These are phyloP conservation scores for Medauroidea extradentata DNA, from an alignment of 1,140 invertebrate species.

Conservation along the genomic window DNA sequence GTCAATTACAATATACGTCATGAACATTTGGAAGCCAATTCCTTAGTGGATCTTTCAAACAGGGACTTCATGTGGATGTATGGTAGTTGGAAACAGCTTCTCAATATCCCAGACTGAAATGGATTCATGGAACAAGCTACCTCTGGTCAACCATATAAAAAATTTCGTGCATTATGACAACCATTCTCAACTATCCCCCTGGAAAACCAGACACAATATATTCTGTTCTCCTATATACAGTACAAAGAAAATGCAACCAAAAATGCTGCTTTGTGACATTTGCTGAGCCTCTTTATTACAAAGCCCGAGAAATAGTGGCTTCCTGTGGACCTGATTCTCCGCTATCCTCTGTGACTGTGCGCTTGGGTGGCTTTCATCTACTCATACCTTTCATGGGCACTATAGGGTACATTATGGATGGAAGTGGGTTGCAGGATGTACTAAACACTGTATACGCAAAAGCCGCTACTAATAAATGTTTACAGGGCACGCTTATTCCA, in stretches of 20 bases:
- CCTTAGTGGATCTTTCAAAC: no score
- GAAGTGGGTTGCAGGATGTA: constrained; percentile 38
- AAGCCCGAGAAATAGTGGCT: constrained; percentile 42
- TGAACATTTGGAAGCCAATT: no score
- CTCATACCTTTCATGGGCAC: constrained; percentile 40
- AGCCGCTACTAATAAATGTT: constrained; percentile 37
- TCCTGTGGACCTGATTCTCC: neutral
- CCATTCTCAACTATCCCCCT: constrained; percentile 21
- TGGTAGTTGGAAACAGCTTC: constrained; percentile 19
- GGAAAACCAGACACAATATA: constrained; percentile 19
- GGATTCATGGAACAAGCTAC: constrained; percentile 27
- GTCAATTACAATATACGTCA: no score
- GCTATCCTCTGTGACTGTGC: constrained; percentile 19
- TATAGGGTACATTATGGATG: constrained; percentile 38
- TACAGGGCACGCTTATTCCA: constrained; percentile 37
- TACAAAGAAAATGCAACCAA: constrained; percentile 15
- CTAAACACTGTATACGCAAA: constrained; percentile 29
- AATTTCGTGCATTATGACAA: constrained; percentile 12
- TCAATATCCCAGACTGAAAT: constrained; percentile 28
- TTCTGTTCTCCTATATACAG: constrained; percentile 19
- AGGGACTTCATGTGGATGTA: constrained; percentile 8
- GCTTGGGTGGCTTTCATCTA: constrained; percentile 35
- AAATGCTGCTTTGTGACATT: constrained; percentile 24
- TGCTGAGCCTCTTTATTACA: constrained; percentile 35
- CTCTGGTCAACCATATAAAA: constrained; percentile 17